phyloP scores from a whole-genome alignment of 2,888 invertebrate genomes.

The Drosophila colorata region DNA sequence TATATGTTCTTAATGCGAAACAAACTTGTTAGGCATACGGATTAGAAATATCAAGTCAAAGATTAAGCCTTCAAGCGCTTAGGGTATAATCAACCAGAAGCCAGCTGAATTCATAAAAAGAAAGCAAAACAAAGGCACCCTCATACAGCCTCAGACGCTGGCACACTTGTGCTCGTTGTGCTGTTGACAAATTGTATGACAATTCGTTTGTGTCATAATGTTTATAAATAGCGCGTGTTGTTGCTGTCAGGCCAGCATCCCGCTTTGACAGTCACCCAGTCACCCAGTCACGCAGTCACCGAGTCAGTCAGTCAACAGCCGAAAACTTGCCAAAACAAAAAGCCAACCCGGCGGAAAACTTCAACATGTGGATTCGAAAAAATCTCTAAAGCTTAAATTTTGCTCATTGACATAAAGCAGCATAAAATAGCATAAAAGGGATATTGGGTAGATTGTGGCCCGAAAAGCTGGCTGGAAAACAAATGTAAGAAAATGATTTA shows the following conservation, averaged over 20 bases:
- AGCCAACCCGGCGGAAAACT: conserved; percentile 25
- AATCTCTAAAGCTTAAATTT: neutral
- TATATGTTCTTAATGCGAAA: conserved; percentile 3
- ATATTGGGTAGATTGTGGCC: too few species aligned
- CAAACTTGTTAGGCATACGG: conserved; percentile 19
- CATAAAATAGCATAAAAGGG: too few species aligned
- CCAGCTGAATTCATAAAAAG: conserved; percentile 39
- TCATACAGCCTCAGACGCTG: conserved; percentile 16
- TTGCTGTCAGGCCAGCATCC: conserved; percentile 55
- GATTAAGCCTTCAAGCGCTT: conserved; percentile 36
- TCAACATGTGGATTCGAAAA: conserved; percentile 4
- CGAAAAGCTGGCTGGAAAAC: too few species aligned
- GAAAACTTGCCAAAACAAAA: conserved; percentile 71
- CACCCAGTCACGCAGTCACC: conserved; percentile 9
- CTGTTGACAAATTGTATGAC: conserved; percentile 81
- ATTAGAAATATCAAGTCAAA: conserved; percentile 21
- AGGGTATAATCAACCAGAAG: conserved; percentile 49
- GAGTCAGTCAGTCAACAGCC: conserved; percentile 21
- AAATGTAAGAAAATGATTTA: too few species aligned
- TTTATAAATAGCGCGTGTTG: conserved; percentile 79
- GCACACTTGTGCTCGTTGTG: conserved; percentile 57
- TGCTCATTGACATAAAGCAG: too few species aligned
- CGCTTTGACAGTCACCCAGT: conserved; percentile 42
- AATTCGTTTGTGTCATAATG: conserved; percentile 82
- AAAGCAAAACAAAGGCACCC: conserved; percentile 41